Percentiles rank a stretch among this genome's conserved stretches.
Evolutionary conservation across 2,797 vertebrate genomes (phyloP).

Genomic region (Phoeniculus purpureus): DNA sequence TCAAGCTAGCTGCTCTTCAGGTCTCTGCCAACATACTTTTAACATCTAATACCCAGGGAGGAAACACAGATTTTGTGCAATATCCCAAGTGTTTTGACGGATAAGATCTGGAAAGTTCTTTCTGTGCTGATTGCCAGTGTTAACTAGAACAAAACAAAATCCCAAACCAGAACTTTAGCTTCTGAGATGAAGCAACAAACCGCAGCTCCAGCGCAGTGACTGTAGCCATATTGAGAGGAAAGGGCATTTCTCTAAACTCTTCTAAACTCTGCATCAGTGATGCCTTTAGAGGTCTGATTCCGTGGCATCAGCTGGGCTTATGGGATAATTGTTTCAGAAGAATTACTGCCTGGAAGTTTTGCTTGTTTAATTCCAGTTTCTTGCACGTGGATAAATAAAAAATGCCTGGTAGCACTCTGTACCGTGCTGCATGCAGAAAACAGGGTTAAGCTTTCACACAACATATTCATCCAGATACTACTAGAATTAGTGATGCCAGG

Average conservation of each 20-base stretch:
- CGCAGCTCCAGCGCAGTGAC: background rate
- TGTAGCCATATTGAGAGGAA: background rate
- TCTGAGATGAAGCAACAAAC: background rate
- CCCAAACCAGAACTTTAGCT: background rate
- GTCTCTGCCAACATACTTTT: background rate
- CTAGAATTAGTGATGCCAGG: background rate
- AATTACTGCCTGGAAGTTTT: background rate
- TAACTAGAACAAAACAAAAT: background rate
- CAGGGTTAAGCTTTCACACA: background rate
- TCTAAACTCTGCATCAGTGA: background rate
- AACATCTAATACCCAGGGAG: slow-evolving; percentile 1
- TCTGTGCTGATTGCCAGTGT: background rate
- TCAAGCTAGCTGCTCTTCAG: slow-evolving; percentile 31
- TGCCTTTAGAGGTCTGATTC: background rate
- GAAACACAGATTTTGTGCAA: background rate
- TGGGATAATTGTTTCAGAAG: fast-evolving
- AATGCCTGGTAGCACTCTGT: background rate
- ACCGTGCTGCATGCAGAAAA: background rate
- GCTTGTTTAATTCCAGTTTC: background rate
- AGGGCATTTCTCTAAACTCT: background rate
- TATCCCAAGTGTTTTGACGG: slow-evolving; percentile 59
- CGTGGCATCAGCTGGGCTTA: background rate
- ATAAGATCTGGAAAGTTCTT: slow-evolving; percentile 48
- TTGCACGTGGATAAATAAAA: background rate
- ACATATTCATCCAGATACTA: background rate